Percentiles rank a stretch among this genome's conserved stretches.
phyloP scores from a whole-genome alignment of 1,140 invertebrate genomes.

The Drosophila ironensis region DNA sequence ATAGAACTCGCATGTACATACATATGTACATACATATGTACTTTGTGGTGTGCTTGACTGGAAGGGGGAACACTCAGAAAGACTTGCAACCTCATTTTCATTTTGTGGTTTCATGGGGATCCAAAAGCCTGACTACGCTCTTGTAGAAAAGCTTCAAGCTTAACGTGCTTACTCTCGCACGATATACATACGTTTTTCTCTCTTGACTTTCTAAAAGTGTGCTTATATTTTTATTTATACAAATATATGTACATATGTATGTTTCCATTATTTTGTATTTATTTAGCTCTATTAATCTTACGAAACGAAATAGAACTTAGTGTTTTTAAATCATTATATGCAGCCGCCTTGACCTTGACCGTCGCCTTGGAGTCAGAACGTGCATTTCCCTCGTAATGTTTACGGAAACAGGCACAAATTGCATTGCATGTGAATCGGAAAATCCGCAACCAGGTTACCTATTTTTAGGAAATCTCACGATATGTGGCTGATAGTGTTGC shows the following conservation, averaged over 20 bases:
- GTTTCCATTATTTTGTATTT: neutral
- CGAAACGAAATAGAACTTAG: neutral
- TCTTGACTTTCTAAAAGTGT: conserved; percentile 37
- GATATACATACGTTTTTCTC: neutral
- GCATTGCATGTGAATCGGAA: conserved; percentile 49
- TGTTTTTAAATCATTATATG: neutral
- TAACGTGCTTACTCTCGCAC: too few species aligned
- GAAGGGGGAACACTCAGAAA: too few species aligned
- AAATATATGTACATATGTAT: neutral
- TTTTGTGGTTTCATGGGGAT: too few species aligned
- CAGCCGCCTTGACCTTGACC: conserved; percentile 54
- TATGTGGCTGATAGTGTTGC: too few species aligned
- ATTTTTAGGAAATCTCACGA: conserved; percentile 45
- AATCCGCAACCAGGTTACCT: conserved; percentile 11
- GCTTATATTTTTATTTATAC: neutral
- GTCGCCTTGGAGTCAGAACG: conserved; percentile 29
- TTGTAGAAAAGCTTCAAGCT: too few species aligned
- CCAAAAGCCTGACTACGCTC: too few species aligned
- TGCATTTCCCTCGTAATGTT: conserved; percentile 67
- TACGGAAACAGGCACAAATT: conserved; percentile 49
- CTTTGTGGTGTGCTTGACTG: too few species aligned
- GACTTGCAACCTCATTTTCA: too few species aligned
- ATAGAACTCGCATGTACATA: too few species aligned
- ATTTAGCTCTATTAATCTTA: neutral
- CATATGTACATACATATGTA: too few species aligned